phyloP scores from a whole-genome alignment of 1,140 invertebrate species.

The Saccostrea glomerata region DNA sequence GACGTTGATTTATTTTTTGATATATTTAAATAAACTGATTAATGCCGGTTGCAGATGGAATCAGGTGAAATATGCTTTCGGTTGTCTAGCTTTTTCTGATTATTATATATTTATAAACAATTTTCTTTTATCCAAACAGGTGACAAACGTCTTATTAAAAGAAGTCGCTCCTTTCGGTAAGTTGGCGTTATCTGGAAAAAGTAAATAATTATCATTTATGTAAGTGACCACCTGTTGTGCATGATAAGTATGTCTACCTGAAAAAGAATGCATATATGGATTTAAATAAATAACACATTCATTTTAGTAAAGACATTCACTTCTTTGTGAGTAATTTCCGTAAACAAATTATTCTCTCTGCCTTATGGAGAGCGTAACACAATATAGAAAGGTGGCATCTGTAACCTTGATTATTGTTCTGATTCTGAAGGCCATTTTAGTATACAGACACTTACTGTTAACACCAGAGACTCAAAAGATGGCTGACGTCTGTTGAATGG shows the following conservation, averaged over 20 bases:
- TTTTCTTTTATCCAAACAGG: neutral
- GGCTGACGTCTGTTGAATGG: neutral
- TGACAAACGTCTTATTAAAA: neutral
- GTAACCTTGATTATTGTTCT: neutral
- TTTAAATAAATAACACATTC: slow-evolving; percentile 16
- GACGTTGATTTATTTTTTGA: neutral
- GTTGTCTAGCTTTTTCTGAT: neutral
- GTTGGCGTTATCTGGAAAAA: neutral
- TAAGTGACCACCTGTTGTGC: neutral
- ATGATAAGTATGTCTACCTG: neutral
- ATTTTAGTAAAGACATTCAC: neutral
- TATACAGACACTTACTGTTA: neutral
- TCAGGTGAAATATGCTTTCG: neutral
- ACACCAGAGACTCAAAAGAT: neutral
- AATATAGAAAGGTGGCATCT: slow-evolving; percentile 3
- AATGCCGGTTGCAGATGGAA: neutral
- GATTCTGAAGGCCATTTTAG: neutral
- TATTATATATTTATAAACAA: neutral
- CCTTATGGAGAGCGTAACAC: neutral
- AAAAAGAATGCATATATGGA: slow-evolving; percentile 1
- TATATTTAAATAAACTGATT: neutral
- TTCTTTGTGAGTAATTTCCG: slow-evolving; percentile 21
- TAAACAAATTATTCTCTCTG: slow-evolving; percentile 20
- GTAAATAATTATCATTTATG: neutral
- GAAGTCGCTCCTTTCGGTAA: neutral